Evolutionary conservation across 2,797 vertebrate species (phyloP).

Genomic region (Pelochelys cantorii): DNA sequence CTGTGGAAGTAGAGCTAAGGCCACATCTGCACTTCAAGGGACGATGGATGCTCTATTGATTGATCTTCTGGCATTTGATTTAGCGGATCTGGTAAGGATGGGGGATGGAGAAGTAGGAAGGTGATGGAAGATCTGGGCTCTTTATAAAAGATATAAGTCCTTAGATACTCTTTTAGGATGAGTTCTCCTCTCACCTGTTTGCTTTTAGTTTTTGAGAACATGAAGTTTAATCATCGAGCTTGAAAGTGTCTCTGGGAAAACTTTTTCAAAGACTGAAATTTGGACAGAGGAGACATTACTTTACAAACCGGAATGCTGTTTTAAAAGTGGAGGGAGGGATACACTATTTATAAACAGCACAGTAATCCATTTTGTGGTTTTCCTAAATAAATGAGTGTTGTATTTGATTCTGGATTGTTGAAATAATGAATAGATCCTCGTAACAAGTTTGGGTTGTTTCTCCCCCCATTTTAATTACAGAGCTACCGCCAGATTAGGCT

Average conservation of each 20-base stretch:
- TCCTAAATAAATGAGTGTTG: neutral
- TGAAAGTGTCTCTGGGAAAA: neutral
- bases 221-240: neutral
- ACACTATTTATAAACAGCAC: neutral
- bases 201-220: neutral
- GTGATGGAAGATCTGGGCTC: neutral
- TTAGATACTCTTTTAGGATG: no score
- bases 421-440: neutral
- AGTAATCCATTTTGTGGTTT: neutral
- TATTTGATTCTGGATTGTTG: neutral
- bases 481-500: constrained; percentile 94
- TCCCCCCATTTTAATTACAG: constrained; percentile 78
- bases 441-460: neutral
- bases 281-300: neutral
- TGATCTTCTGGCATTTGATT: no score
- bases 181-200: neutral
- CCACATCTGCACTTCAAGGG: no score
- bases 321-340: neutral
- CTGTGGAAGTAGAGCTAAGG: neutral
- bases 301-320: neutral
- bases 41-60: no score
- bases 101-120: neutral
- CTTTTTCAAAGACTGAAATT: neutral
- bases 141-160: neutral
- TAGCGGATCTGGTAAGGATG: no score